Evolutionary conservation across 2,888 invertebrate genomes (phyloP), one percentile per base, ranked within the genome.

Genomic region (Leptodirus hochenwartii): DNA sequence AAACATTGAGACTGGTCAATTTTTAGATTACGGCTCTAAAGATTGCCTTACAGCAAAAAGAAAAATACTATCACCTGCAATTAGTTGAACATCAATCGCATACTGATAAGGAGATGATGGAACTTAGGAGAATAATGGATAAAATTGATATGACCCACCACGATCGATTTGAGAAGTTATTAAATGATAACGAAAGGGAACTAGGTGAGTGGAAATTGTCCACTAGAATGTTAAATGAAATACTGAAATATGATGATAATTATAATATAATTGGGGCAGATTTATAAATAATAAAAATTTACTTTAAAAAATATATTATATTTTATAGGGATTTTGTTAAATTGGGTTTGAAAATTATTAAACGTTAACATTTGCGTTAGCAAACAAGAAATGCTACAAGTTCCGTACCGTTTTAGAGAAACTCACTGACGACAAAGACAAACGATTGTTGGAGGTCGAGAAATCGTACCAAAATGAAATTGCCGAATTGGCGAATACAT

Each of bases 131-230:
- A 41, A 62, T 77, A 32, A 60, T 80, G 48, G 70, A 74, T 46
- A 76, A 76, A 52, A 67, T 78, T 32, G 79, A 78, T 44, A 71
- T 75, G 51, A 62, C 62, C 5, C 76, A 80, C 49, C 71, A 75
- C 26, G 76, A 76, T 36, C 69, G 73, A 41, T 61, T 75, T 5
- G 78, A 80, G 37, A 65, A 69, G 38, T 51, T 79, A 45, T 62
- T 62, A 10, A 64, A 66, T 32, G 54, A 65, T 37, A 72, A 74
- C 47, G 69, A 72, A 39, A 59, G 58, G 36, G 75, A 78, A 50
- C 58, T 71, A 54, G 77, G 79, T 78, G 49, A 49, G 44, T 28
- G 5, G 14, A 15, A 13, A n/a, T n/a, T n/a, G n/a, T n/a, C n/a
- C n/a, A n/a, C n/a, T n/a, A n/a, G n/a, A 38, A 16, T 9, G n/a